Evolutionary conservation across 2,888 invertebrate genomes (phyloP), one percentile per base, ranked within the genome.

Genomic region (Brassicogethes aeneus): DNA sequence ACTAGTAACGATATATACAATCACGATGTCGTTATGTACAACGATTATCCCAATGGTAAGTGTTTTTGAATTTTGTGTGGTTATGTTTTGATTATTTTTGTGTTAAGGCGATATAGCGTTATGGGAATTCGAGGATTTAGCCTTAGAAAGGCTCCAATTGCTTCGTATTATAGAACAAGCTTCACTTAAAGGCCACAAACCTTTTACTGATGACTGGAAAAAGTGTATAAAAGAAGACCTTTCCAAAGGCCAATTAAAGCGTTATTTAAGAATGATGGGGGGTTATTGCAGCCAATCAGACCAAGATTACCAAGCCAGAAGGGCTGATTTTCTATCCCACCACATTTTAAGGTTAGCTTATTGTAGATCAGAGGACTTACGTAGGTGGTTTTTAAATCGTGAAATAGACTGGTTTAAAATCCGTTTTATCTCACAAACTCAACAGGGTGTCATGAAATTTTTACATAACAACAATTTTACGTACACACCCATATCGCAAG

Each of bases 331-430:
- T 57, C 77, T 95, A 37, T 91, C 96, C 1, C 97, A 99, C 66
- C 96, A 87, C 64, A 88, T 96, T 54, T 71, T 97, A 2, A 75
- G 95, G 41, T 68, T 99, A 42, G 92, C 92, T 0, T 96, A 91
- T 66, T 95, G 93, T 61, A 77, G 86, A 56, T 82, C 84, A 15
- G 86, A 88, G 51, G 93, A 95, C 41, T 70, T 91, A 29, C 73
- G 86, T 17, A 77, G 75, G 43, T 97, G 97, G 96, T 93, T 94
- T 61, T 70, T 94, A 10, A 70, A 78, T 14, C 80, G 89, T 50
- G 99, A 99, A 72, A 66, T 87, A 45, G 96, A 97, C 59, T 72
- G 95, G 40, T 95, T 99, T 59, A 82, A 81, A 60, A 78, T 85
- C 61, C 77, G 85, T 57, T 87, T 89, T 62, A 71, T 85, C 57